phyloP scores from a whole-genome alignment of 2,113 vertebrate genomes.

The Cottus gobio region DNA sequence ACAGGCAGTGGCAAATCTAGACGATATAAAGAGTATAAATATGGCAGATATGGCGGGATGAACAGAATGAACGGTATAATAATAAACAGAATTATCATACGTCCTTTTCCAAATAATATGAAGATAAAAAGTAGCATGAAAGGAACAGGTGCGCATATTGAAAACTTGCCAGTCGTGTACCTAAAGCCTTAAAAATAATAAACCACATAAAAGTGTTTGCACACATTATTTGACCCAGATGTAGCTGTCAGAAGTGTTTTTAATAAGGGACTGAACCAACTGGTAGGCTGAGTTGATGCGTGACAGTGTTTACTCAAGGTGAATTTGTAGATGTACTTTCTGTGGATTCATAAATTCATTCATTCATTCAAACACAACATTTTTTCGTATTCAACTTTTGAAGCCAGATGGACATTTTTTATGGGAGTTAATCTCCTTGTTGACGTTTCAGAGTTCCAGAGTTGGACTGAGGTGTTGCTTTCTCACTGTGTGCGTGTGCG shows the following conservation, averaged over 20 bases:
- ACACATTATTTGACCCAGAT: slow-evolving; percentile 26
- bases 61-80: too few species aligned
- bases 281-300: slow-evolving; percentile 30
- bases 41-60: too few species aligned
- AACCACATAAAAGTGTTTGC: slow-evolving; percentile 43
- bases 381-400: background rate
- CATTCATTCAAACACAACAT: too few species aligned
- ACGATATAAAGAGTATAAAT: too few species aligned
- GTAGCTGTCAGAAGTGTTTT: slow-evolving; percentile 11
- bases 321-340: background rate
- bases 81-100: too few species aligned
- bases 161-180: slow-evolving; percentile 5
- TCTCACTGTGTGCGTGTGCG: slow-evolving; percentile 49
- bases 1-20: too few species aligned
- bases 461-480: slow-evolving; percentile 42
- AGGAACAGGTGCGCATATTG: slow-evolving; percentile 11
- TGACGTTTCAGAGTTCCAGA: background rate
- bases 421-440: slow-evolving; percentile 9
- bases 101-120: background rate
- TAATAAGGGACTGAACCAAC: slow-evolving; percentile 38
- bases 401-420: background rate
- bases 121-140: background rate
- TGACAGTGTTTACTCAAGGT: background rate
- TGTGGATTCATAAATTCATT: too few species aligned
- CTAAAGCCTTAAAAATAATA: slow-evolving; percentile 3